Evolutionary conservation across 2,888 invertebrate species (phyloP).

Genomic region (Amaurobius ferox): DNA sequence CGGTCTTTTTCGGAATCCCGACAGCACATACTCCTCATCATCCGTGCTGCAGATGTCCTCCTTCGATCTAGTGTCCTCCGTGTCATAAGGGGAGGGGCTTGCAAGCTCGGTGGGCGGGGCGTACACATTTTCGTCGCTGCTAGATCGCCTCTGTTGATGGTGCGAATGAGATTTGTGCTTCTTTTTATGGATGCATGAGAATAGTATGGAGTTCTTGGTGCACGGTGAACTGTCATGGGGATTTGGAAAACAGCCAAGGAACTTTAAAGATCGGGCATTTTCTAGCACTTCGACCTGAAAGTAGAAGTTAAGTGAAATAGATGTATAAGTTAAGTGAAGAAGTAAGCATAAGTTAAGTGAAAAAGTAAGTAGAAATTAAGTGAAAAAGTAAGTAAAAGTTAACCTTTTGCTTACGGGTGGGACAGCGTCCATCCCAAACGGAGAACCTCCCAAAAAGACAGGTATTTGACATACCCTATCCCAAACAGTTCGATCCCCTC

Average conservation of each 20-base stretch:
- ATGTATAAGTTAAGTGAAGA: no score
- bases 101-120: constrained; percentile 24
- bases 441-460: no score
- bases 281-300: constrained; percentile 67
- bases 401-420: no score
- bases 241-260: constrained; percentile 73
- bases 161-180: constrained; percentile 29
- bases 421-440: no score
- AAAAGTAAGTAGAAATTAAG: no score
- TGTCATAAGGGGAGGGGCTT: constrained; percentile 35
- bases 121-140: constrained; percentile 68
- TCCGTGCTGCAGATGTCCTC: constrained; percentile 48
- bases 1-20: constrained; percentile 88
- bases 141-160: constrained; percentile 29
- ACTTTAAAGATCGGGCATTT: constrained; percentile 63
- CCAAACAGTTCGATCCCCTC: no score
- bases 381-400: no score
- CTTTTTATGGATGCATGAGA: constrained; percentile 69
- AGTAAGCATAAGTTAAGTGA: no score
- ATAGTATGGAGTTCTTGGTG: constrained; percentile 71
- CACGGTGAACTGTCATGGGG: constrained; percentile 73
- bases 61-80: constrained; percentile 48
- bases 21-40: constrained; percentile 76
- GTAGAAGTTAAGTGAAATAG: no score
- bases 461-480: no score